Percentiles rank a stretch among this genome's conserved stretches.
These are phyloP conservation scores for Orgyia antiqua DNA, from an alignment of 2,888 invertebrate genomes.

Conservation along the genomic window DNA sequence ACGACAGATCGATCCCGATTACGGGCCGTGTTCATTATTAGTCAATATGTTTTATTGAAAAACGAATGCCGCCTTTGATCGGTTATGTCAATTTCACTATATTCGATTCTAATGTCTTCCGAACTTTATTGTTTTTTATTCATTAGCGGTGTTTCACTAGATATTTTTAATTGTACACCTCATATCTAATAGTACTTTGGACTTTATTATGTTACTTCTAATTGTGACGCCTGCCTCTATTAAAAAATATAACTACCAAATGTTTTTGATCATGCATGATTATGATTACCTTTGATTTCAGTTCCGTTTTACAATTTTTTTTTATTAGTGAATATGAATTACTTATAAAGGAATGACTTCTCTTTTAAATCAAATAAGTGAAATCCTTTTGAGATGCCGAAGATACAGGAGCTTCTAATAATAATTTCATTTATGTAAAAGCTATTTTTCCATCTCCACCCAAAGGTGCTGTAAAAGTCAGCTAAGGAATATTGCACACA, in stretches of 20 bases:
- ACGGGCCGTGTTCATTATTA: constrained; percentile 67
- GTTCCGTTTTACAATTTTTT: neutral
- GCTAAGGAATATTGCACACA: no score
- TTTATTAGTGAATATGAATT: no score
- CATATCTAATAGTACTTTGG: constrained; percentile 9
- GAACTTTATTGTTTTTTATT: constrained; percentile 42
- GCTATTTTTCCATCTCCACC: no score
- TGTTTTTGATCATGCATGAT: neutral
- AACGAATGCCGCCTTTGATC: constrained; percentile 65
- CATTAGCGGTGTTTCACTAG: constrained; percentile 44
- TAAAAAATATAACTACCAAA: constrained; percentile 1
- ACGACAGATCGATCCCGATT: constrained; percentile 68
- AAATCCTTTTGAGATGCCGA: no score
- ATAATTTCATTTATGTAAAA: no score
- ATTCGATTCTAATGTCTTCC: constrained; percentile 37
- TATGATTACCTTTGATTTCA: neutral
- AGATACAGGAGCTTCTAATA: no score
- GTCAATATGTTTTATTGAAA: constrained; percentile 71
- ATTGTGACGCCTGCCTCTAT: constrained; percentile 23
- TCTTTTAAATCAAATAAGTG: no score
- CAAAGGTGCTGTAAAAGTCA: no score
- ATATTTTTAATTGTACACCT: constrained; percentile 35
- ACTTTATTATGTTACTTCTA: constrained; percentile 26
- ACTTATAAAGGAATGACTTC: no score
- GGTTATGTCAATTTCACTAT: constrained; percentile 59